These are phyloP conservation scores for Callinectes sapidus DNA, from an alignment of 2,888 invertebrate species.

Conservation along the genomic window DNA sequence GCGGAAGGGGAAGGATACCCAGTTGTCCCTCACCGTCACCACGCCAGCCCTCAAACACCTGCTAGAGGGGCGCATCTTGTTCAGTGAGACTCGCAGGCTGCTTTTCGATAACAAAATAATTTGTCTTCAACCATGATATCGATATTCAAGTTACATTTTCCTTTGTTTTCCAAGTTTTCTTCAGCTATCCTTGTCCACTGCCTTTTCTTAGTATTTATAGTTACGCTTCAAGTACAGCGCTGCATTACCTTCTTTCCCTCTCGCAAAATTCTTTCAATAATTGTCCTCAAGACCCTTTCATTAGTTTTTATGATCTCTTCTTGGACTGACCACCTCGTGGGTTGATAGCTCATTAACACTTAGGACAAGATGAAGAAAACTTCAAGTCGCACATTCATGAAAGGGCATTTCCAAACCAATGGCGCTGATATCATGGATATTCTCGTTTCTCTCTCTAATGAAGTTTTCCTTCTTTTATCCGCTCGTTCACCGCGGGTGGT, in stretches of 20 bases:
- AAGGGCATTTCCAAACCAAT: not conserved
- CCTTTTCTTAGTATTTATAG: too few species aligned
- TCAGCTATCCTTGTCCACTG: too few species aligned
- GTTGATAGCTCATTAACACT: not conserved
- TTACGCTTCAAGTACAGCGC: too few species aligned
- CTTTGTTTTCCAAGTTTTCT: not conserved
- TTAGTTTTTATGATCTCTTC: too few species aligned
- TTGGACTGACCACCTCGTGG: not conserved
- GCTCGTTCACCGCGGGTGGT: conserved; percentile 7
- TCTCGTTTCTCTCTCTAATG: not conserved
- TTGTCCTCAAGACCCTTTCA: too few species aligned
- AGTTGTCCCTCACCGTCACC: conserved; percentile 40
- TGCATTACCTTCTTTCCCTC: too few species aligned
- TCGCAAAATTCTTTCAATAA: too few species aligned
- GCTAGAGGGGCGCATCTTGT: conserved; percentile 48
- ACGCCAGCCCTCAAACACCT: conserved; percentile 57
- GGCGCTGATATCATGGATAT: not conserved
- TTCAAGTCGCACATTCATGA: not conserved
- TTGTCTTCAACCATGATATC: not conserved
- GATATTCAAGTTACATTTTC: not conserved
- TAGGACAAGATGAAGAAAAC: not conserved
- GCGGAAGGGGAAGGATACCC: conserved; percentile 62
- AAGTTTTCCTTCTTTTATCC: not conserved
- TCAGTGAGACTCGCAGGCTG: conserved; percentile 41
- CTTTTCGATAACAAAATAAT: not conserved